phyloP scores from a whole-genome alignment of 2,888 invertebrate genomes.

The Phengaris alcon region DNA sequence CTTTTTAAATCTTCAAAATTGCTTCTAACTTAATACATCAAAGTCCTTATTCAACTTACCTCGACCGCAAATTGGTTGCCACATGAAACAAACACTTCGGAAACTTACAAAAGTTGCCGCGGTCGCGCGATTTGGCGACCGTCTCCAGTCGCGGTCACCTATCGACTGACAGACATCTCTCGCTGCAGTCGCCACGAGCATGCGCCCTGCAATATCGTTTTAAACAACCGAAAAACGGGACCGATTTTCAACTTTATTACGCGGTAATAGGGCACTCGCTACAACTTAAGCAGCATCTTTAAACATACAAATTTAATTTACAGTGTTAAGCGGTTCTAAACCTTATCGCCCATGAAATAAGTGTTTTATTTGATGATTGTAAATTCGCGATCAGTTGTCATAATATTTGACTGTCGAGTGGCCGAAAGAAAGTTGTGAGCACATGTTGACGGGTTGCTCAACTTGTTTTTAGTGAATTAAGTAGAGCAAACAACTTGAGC shows the following conservation, averaged over 20 bases:
- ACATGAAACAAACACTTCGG: constrained; percentile 6
- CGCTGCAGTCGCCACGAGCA: constrained; percentile 67
- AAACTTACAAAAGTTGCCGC: constrained; percentile 21
- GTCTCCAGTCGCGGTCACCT: constrained; percentile 48
- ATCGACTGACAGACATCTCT: constrained; percentile 65
- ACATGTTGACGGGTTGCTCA: constrained; percentile 40
- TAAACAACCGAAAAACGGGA: background rate
- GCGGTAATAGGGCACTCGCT: constrained; percentile 32
- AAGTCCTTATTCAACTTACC: constrained; percentile 3
- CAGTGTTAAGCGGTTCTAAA: constrained; percentile 42
- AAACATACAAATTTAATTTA: constrained; percentile 42
- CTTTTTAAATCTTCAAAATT: background rate
- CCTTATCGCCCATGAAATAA: constrained; percentile 43
- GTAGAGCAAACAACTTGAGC: constrained; percentile 30
- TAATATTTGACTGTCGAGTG: constrained; percentile 34
- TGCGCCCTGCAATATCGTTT: constrained; percentile 54
- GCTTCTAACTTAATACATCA: background rate
- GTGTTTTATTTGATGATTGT: constrained; percentile 7
- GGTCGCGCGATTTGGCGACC: constrained; percentile 42
- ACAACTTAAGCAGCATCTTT: constrained; percentile 51
- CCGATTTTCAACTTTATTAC: background rate
- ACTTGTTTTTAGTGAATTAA: constrained; percentile 39
- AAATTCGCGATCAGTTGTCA: constrained; percentile 29
- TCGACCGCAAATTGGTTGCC: background rate
- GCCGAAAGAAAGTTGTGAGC: constrained; percentile 41